Base-by-base conservation (phyloP, 2,797 vertebrate genomes). In the Heteromormyrus szaboi region DNA sequence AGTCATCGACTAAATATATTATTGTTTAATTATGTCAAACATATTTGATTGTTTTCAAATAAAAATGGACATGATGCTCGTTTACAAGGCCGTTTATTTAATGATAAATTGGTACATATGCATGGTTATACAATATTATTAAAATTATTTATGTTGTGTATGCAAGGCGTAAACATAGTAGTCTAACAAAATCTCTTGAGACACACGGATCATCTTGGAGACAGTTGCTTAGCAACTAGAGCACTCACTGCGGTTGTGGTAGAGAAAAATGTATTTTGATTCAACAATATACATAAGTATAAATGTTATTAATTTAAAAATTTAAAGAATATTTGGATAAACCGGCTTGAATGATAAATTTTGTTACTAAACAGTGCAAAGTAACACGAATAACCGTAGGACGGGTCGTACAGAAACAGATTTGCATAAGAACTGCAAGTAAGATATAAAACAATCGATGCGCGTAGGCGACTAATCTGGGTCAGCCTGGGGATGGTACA, bases 151-250 rank as follows among this genome's bases (percentile, higher is more conserved):
- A n/a, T 41, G 19, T 46, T 79, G 72, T 41, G 37, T 41, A 44
- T 79, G 72, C 37, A 19, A 44, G 72, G 8, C 41, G 17, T 46
- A n/a, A 79, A 41, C 41, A 46, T 79, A 19, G 33, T 41, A 29
- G 29, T 72, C 4, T 72, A 72, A 72, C 65, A 72, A 72, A 37
- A 72, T 72, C 65, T 79, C 72, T 79, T 41, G 17, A 44, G 14
- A 44, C 14, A 44, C 72, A 79, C 6, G 7, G 33, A 79, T n/a
- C 37, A 79, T 25, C 48, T 51, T 54, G 25, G 51, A 53, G 51
- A 86, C 14, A 56, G 84, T 86, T 86, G 25, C 84, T 33, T 56
- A 86, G 84, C 84, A 86, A 86, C 84, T 33, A 33, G 25, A 86
- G 14, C 51, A 53, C 37, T 85, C 83, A 51, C 83, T 51, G 46